Evolutionary conservation across 2,113 vertebrate genomes (phyloP), one percentile per base, ranked within the genome.

Genomic region (Girardinichthys multiradiatus): DNA sequence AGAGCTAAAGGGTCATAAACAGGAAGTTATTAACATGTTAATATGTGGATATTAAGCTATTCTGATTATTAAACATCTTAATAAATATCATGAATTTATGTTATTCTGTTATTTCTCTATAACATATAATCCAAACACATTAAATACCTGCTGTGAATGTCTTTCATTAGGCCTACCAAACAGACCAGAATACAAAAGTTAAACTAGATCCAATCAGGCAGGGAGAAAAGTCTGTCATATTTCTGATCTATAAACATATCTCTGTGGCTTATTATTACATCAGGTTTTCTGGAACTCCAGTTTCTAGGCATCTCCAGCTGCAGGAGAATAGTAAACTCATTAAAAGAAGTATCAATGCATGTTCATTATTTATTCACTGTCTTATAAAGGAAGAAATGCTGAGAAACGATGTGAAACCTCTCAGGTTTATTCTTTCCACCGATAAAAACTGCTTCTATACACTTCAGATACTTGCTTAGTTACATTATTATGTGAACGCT

Each of bases 61-160:
- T 21, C 29, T 37, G 2, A 28, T 51, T 13, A 65, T 70, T 64
- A 19, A 14, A 60, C 28, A 9, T 30, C 21, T 51, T 2, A 33
- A 57, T 39, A 64, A 4, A 58, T 58, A 1, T 10, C 29, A 31
- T 63, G 24, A 19, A 10, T 28, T 73, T 7, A 48, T 31, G 48
- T 57, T 26, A 42, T 33, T 63, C 9, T 14, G 4, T 70, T 72
- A 59, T 42, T 70, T n/a, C 7, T 62, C 6, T n/a, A 3, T 62
- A 9, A 0, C 29, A 15, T 33, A 63, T 4, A 45, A 31, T 57
- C 13, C 57, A 42, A 64, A 72, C 21, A 62, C 9, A n/a, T 35
- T 27, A 69, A 73, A 76, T n/a, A 82, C 79, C 72, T 82, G 54
- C 29, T 65, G 21, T 4, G n/a, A 57, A 29, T 68, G 26, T 69